phyloP scores from a whole-genome alignment of 2,113 vertebrate species.

The Arvicanthis niloticus region DNA sequence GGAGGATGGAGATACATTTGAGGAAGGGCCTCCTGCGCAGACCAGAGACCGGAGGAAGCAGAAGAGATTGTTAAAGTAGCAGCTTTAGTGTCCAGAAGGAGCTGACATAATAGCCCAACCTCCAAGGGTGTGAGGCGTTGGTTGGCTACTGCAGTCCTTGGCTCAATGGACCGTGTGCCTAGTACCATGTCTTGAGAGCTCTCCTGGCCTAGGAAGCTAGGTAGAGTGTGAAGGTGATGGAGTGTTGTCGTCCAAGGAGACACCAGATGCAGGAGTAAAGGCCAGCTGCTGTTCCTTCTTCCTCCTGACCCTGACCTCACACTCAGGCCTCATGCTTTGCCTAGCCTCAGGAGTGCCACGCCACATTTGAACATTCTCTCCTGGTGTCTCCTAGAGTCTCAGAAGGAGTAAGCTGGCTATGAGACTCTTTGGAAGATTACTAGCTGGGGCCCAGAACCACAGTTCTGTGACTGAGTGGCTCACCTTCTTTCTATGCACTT shows the following conservation, averaged over 20 bases:
- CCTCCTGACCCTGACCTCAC: neutral
- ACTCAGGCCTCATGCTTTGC: neutral
- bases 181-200: neutral
- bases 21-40: neutral
- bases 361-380: neutral
- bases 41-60: neutral
- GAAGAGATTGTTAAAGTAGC: neutral
- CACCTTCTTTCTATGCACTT: neutral
- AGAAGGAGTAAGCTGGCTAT: too few relatives aligned
- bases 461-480: neutral
- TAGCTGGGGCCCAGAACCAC: neutral
- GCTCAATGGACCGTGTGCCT: neutral
- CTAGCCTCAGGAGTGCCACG: accelerated
- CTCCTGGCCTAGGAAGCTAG: neutral
- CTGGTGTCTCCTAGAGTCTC: accelerated
- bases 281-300: neutral
- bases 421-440: neutral
- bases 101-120: neutral
- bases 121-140: neutral
- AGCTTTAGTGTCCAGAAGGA: neutral
- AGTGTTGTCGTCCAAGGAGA: neutral
- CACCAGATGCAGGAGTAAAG: neutral
- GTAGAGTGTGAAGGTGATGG: neutral
- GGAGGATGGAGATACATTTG: neutral
- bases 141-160: neutral